phyloP scores from a whole-genome alignment of 2,797 vertebrate species.

The Pelodytes ibericus region DNA sequence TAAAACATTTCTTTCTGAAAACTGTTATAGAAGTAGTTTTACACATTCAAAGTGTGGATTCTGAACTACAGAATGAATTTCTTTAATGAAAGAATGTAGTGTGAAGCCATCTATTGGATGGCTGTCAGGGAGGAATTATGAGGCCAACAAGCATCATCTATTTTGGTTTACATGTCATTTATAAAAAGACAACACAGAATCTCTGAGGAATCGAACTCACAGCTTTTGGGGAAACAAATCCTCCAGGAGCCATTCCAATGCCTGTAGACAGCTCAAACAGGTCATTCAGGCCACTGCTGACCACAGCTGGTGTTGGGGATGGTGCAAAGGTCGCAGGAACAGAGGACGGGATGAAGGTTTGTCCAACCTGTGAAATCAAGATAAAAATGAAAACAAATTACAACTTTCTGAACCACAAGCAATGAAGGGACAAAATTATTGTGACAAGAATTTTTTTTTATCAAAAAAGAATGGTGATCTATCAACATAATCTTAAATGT shows the following conservation, averaged over 20 bases:
- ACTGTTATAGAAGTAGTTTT: too few species aligned
- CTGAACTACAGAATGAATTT: too few species aligned
- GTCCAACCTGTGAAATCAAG: conserved; percentile 82
- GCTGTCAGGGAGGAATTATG: too few species aligned
- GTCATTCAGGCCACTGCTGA: conserved; percentile 92
- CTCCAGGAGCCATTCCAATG: conserved; percentile 91
- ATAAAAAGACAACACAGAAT: background rate
- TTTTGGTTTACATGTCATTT: too few species aligned
- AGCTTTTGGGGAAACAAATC: conserved; percentile 83
- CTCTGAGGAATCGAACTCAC: conserved; percentile 74
- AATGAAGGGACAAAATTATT: background rate
- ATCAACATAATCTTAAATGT: background rate
- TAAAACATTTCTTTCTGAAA: too few species aligned
- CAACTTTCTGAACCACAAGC: too few species aligned
- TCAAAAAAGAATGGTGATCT: background rate
- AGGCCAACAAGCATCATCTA: too few species aligned
- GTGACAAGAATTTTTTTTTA: background rate
- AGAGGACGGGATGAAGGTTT: conserved; percentile 93
- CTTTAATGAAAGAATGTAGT: too few species aligned
- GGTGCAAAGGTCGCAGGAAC: conserved; percentile 95
- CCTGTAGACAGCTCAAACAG: conserved; percentile 93
- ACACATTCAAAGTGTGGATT: too few species aligned
- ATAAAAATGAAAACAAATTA: conserved; percentile 42
- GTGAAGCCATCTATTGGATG: too few species aligned
- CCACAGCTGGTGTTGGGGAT: conserved; percentile 91